phyloP scores from a whole-genome alignment of 2,888 invertebrate species.

The Dilophus febrilis region DNA sequence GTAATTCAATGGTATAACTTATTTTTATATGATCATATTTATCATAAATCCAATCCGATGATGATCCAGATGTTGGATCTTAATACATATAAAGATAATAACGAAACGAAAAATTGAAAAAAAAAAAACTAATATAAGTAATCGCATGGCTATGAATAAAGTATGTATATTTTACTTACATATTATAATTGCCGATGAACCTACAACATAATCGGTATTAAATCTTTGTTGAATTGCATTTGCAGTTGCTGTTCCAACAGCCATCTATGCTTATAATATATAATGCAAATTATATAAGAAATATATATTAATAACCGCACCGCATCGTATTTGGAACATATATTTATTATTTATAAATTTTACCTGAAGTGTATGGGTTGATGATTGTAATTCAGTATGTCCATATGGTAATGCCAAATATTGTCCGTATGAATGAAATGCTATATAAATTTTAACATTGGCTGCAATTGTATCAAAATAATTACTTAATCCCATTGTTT shows the following conservation, averaged over 20 bases:
- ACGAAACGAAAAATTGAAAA: too few species aligned
- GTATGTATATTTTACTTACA: constrained; percentile 27
- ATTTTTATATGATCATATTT: constrained; percentile 41
- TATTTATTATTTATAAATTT: too few species aligned
- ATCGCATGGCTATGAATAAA: too few species aligned
- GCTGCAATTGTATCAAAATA: constrained; percentile 30
- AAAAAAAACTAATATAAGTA: too few species aligned
- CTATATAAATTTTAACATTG: constrained; percentile 35
- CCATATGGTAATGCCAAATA: constrained; percentile 41
- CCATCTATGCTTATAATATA: constrained; percentile 2
- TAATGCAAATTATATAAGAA: not conserved
- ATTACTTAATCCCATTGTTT: constrained; percentile 31
- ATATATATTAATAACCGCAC: too few species aligned
- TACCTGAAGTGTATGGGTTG: constrained; percentile 28
- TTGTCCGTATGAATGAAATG: constrained; percentile 49
- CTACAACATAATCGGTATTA: constrained; percentile 41
- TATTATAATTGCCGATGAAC: constrained; percentile 37
- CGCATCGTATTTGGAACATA: too few species aligned
- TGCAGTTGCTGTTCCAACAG: not conserved
- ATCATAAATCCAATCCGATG: constrained; percentile 61
- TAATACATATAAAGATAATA: too few species aligned
- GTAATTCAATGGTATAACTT: constrained; percentile 48
- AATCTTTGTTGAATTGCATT: constrained; percentile 32
- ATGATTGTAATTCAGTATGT: constrained; percentile 27
- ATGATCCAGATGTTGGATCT: constrained; percentile 50